phyloP scores from a whole-genome alignment of 2,888 invertebrate genomes.

The Sinodicranocentrus sp. region DNA sequence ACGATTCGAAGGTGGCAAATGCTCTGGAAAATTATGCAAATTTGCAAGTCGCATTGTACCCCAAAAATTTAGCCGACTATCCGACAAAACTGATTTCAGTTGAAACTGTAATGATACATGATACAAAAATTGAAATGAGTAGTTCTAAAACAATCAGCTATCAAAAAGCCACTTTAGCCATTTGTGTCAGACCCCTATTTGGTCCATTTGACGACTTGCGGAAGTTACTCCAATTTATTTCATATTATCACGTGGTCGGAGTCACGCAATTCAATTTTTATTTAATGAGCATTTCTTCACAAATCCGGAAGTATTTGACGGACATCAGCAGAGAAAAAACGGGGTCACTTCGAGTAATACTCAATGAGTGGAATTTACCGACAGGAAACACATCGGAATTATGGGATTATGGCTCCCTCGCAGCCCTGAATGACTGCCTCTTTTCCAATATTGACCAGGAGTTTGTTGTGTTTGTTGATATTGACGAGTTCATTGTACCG shows the following conservation, averaged over 20 bases:
- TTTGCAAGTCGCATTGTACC: conserved; percentile 70
- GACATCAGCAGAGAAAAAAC: background rate
- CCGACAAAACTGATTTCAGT: conserved; percentile 74
- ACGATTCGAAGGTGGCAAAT: background rate
- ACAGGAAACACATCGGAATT: conserved; percentile 75
- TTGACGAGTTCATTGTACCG: conserved; percentile 90
- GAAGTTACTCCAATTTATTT: conserved; percentile 76
- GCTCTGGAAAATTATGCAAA: background rate
- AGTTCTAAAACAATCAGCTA: background rate
- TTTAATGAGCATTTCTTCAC: conserved; percentile 70
- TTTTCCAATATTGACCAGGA: conserved; percentile 92
- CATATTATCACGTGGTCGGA: conserved; percentile 76
- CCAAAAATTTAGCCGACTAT: conserved; percentile 62
- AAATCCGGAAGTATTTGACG: conserved; percentile 64
- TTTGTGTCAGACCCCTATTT: conserved; percentile 77
- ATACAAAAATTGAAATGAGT: too few relatives aligned
- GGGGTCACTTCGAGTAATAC: conserved; percentile 22
- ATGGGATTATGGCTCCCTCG: conserved; percentile 80
- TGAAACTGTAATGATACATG: conserved; percentile 23
- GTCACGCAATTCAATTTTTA: conserved; percentile 73
- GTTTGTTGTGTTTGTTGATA: conserved; percentile 90
- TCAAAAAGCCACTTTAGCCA: conserved; percentile 52
- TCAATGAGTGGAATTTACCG: conserved; percentile 74
- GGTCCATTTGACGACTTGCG: conserved; percentile 75
- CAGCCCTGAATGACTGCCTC: conserved; percentile 94